phyloP scores from a whole-genome alignment of 2,113 vertebrate genomes.

The Hirundichthys speculiger region DNA sequence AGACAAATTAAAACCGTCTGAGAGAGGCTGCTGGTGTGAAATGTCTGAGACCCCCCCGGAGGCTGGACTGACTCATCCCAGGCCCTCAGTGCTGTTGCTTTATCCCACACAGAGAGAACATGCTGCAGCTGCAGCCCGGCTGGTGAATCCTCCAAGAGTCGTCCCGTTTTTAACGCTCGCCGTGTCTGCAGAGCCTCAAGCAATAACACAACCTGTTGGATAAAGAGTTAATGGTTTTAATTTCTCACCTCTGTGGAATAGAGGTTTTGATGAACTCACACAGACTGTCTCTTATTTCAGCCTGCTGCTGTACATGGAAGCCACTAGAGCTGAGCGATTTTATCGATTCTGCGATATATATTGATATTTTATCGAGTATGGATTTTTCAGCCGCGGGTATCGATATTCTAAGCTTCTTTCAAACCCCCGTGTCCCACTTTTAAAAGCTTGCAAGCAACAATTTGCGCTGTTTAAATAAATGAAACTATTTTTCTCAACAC shows the following conservation, averaged over 20 bases:
- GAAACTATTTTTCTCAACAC: too few relatives aligned
- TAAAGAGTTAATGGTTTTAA: conserved; percentile 23
- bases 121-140: background rate
- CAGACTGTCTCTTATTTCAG: too few relatives aligned
- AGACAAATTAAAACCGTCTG: too few relatives aligned
- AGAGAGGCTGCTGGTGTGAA: background rate
- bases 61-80: conserved; percentile 18
- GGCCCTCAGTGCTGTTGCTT: background rate
- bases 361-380: too few relatives aligned
- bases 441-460: too few relatives aligned
- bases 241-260: conserved; percentile 25
- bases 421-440: too few relatives aligned
- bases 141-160: background rate
- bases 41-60: background rate
- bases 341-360: too few relatives aligned
- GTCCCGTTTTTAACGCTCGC: background rate
- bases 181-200: conserved; percentile 1
- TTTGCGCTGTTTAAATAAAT: too few relatives aligned
- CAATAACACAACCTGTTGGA: conserved; percentile 6
- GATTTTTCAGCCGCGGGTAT: too few relatives aligned
- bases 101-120: background rate
- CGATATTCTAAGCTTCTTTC: too few relatives aligned
- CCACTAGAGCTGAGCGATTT: too few relatives aligned
- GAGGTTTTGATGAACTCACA: conserved; percentile 7
- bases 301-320: too few relatives aligned